Evolutionary conservation across 2,888 invertebrate genomes (phyloP), one percentile per base, ranked within the genome.

Genomic region (Ametastegia equiseti): DNA sequence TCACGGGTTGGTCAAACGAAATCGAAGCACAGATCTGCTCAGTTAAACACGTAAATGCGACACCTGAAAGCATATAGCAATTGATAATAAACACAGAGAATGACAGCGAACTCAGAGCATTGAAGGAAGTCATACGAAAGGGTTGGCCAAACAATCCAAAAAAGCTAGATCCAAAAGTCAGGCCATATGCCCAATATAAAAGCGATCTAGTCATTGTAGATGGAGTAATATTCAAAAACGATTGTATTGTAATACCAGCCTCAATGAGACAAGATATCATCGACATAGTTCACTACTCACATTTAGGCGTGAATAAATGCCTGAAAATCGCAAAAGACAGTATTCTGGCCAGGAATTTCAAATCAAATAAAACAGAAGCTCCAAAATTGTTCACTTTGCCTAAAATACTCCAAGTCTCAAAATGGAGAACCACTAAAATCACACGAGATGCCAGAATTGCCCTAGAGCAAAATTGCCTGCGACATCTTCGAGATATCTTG

Each of bases 41-140:
- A 27, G 60, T 42, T 71, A 7, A 83, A 9, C 60, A 36, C 4
- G 81, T 82, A 57, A 71, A 50, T 27, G 82, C 83, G 80, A 84
- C 82, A 7, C 75, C 81, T 0, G 60, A 27, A 57, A 82, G 80
- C 81, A 80, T 80, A 45, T 45, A 54, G 71, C 67, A 80, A 39
- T 84, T 83, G 57, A 60, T 82, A 30, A 15, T 9, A 1, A 82
- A 85, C 81, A 83, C 84, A 1, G 60, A 83, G n/a, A 79, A 39
- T 2, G 84, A 86, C 50, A 2, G 45, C 1, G 83, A 84, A 60
- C 57, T 86, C 13, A 81, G 83, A 67, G 77, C 15, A 0, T 36
- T 84, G 13, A 30, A 82, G 1, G 78, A 81, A 57, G 42, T 81
- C 1, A 82, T 84, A 0, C 71, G 57, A 11, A 23, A 47, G 1